Percentiles rank a stretch among this genome's conserved stretches.
Evolutionary conservation across 2,888 invertebrate genomes (phyloP).

Genomic region (Bimastos eiseni): DNA sequence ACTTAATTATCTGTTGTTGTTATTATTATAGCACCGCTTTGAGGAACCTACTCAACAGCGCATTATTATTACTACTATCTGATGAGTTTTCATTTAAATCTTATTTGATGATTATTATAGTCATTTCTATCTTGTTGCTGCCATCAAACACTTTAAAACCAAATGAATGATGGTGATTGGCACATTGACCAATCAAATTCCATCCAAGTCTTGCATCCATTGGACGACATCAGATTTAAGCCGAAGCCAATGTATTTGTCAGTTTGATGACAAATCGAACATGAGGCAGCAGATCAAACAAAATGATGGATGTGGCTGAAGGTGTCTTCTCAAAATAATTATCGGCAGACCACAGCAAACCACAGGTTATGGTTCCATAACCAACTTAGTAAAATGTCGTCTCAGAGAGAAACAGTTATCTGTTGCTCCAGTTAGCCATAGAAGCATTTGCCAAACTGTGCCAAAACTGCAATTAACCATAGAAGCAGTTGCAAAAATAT

Average conservation of each 20-base stretch:
- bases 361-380: too few relatives aligned
- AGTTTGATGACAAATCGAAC: not conserved
- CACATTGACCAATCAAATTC: not conserved
- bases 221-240: not conserved
- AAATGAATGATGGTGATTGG: not conserved
- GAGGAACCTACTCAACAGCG: too few relatives aligned
- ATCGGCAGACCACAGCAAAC: not conserved
- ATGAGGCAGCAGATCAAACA: not conserved
- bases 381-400: not conserved
- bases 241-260: not conserved
- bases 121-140: too few relatives aligned
- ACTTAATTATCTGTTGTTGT: too few relatives aligned
- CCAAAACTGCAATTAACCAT: too few relatives aligned
- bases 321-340: not conserved
- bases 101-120: too few relatives aligned
- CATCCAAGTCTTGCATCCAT: not conserved
- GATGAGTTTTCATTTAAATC: too few relatives aligned
- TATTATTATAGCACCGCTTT: too few relatives aligned
- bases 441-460: not conserved
- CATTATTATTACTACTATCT: too few relatives aligned
- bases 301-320: not conserved
- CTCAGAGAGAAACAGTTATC: not conserved
- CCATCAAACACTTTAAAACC: too few relatives aligned
- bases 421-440: not conserved
- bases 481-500: too few relatives aligned